Evolutionary conservation across 2,888 invertebrate species (phyloP).

Genomic region (Eurois occulta): DNA sequence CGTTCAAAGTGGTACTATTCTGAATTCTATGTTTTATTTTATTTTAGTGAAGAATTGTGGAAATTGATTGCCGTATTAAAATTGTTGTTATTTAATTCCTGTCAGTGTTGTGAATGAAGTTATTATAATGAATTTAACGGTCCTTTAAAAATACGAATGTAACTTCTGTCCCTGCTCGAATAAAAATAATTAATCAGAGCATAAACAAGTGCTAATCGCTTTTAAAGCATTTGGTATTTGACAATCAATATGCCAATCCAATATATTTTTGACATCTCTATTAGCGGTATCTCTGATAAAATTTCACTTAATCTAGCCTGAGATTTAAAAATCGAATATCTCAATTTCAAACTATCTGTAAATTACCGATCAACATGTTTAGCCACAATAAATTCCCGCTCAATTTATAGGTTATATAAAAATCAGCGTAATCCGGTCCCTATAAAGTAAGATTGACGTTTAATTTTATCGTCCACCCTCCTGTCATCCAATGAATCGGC

Average conservation of each 20-base stretch:
- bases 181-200: neutral
- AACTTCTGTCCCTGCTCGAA: neutral
- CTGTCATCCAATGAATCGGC: conserved; percentile 81
- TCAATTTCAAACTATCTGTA: neutral
- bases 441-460: conserved; percentile 73
- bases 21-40: neutral
- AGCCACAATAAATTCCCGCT: neutral
- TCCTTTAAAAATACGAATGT: neutral
- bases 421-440: conserved; percentile 59
- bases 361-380: neutral
- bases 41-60: neutral
- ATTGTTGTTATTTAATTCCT: neutral
- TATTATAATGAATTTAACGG: neutral
- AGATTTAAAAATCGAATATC: neutral
- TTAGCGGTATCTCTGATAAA: neutral
- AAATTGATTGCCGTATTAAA: neutral
- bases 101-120: neutral
- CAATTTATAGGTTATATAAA: conserved; percentile 53
- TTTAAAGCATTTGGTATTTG: neutral
- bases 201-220: neutral
- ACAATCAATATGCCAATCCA: neutral
- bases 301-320: neutral
- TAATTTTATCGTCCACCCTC: conserved; percentile 75
- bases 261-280: neutral
- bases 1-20: neutral